Conservation (phyloP, 2,113 vertebrate genomes). For the Vidua chalybeata region DNA sequence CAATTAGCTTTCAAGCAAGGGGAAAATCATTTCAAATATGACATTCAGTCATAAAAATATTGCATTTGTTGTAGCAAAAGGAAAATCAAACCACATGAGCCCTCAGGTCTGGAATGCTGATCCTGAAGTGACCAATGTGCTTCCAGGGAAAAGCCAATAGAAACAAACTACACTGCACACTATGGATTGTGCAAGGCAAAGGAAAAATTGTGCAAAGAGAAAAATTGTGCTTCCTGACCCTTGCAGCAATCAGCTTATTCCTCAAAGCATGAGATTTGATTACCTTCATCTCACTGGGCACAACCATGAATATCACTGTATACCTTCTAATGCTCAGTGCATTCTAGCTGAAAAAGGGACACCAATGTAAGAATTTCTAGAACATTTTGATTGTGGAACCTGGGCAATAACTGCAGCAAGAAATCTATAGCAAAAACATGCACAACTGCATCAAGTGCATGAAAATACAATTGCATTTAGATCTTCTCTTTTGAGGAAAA, state of each 20-base stretch:
- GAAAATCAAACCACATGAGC: background rate
- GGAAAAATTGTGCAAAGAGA: background rate
- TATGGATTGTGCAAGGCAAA: background rate
- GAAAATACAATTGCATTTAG: background rate
- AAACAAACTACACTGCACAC: background rate
- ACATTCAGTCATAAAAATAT: background rate
- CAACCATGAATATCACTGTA: background rate
- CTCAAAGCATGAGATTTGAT: conserved; percentile 40
- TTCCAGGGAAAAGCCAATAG: background rate
- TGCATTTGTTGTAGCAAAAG: background rate
- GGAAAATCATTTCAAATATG: background rate
- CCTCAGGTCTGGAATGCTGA: background rate
- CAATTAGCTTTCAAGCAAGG: background rate
- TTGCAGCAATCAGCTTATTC: conserved; percentile 7
- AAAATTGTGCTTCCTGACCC: conserved; percentile 14
- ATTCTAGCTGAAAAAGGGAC: background rate
- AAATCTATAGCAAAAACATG: background rate
- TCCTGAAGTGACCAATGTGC: background rate
- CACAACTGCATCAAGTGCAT: background rate
- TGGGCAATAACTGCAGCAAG: background rate
- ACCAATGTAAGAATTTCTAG: background rate
- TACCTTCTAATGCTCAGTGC: background rate
- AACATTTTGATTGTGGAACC: background rate
- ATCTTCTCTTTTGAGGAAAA: background rate
- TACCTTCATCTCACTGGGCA: background rate